Evolutionary conservation across 2,113 vertebrate species (phyloP).

Genomic region (Tenebrosternarchus preto): DNA sequence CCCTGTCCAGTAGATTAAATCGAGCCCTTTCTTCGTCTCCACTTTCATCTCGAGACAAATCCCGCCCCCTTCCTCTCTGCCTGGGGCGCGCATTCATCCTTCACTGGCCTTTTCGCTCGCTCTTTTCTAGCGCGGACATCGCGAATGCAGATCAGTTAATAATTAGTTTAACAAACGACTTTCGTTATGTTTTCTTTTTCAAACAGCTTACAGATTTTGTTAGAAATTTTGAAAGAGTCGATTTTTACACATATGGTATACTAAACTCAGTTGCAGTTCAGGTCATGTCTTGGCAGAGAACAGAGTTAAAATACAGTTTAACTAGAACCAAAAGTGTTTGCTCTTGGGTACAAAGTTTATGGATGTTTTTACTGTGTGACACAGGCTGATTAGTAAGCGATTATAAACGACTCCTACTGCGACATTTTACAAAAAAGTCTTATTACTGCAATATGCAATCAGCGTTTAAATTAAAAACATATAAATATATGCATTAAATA

Average conservation of each 20-base stretch:
- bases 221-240: conserved; percentile 65
- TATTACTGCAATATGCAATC: not conserved
- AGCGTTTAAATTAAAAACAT: not conserved
- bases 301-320: not conserved
- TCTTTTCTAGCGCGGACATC: conserved; percentile 39
- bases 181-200: conserved; percentile 38
- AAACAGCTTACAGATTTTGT: conserved; percentile 29
- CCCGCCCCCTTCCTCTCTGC: conserved; percentile 82
- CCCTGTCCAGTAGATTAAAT: conserved; percentile 92
- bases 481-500: not conserved
- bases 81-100: conserved; percentile 68
- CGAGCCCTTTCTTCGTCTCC: conserved; percentile 91
- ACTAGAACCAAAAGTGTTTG: not conserved
- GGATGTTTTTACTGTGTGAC: not conserved
- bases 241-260: no score
- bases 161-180: conserved; percentile 63
- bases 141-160: conserved; percentile 66
- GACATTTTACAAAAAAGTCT: no score
- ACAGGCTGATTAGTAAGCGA: not conserved
- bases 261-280: not conserved
- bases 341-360: not conserved
- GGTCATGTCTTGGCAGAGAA: not conserved
- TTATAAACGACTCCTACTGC: not conserved
- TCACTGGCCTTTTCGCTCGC: conserved; percentile 57
- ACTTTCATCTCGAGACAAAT: conserved; percentile 90